A percentile compares a stretch with the other conserved stretches of the same genome.
phyloP scores from a whole-genome alignment of 2,113 vertebrate species.

The Tyrannus savana region DNA sequence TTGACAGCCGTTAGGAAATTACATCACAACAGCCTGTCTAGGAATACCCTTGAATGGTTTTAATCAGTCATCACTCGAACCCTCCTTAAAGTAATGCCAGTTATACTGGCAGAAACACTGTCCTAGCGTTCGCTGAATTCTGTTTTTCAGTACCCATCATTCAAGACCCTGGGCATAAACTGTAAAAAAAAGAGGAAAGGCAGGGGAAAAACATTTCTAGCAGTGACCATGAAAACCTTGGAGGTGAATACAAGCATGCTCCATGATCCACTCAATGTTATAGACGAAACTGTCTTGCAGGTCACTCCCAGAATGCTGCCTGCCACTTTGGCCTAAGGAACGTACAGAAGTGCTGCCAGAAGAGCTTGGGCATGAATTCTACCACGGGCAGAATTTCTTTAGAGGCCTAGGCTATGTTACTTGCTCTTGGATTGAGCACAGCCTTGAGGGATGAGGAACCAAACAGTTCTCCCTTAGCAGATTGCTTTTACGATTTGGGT shows the following conservation, averaged over 20 bases:
- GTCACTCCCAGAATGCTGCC: background rate
- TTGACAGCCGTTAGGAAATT: background rate
- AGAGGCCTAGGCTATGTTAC: background rate
- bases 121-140: background rate
- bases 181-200: background rate
- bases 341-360: background rate
- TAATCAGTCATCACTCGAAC: rapidly evolving
- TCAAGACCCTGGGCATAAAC: background rate
- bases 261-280: background rate
- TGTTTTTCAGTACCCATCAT: background rate
- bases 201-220: background rate
- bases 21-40: background rate
- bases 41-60: background rate
- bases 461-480: background rate
- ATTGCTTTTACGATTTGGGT: background rate
- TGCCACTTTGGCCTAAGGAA: background rate
- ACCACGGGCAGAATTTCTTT: background rate
- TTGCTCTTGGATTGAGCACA: background rate
- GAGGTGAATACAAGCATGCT: background rate
- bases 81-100: background rate
- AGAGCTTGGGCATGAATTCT: background rate
- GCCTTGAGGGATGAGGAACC: background rate
- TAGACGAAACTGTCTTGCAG: background rate
- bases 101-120: background rate
- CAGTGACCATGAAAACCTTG: background rate